Percentiles rank a stretch among this genome's conserved stretches.
phyloP scores from a whole-genome alignment of 2,888 invertebrate genomes.

The Drosophila melanosoma region DNA sequence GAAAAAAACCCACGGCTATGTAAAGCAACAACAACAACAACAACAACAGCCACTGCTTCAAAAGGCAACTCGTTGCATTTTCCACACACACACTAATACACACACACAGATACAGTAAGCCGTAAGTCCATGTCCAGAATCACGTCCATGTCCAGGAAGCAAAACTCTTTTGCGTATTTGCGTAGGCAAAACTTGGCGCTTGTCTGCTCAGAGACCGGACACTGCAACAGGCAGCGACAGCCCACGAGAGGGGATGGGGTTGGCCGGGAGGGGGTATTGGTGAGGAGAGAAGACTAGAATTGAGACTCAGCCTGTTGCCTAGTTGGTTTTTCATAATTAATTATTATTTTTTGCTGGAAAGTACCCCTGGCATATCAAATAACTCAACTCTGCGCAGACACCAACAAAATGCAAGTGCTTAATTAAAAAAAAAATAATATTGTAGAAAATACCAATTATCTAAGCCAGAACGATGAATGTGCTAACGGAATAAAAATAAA shows the following conservation, averaged over 20 bases:
- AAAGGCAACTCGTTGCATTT: conserved; percentile 53
- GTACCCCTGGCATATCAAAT: conserved; percentile 64
- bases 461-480: conserved; percentile 15
- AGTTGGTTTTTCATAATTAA: conserved; percentile 73
- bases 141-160: conserved; percentile 72
- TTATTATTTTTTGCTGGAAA: conserved; percentile 76
- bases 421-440: conserved; percentile 37
- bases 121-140: conserved; percentile 51
- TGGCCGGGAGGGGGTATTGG: not conserved
- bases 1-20: conserved; percentile 76
- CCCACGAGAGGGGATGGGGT: not conserved
- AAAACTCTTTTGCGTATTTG: conserved; percentile 72
- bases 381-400: conserved; percentile 26
- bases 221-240: not conserved
- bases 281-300: conserved; percentile 21
- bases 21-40: conserved; percentile 50
- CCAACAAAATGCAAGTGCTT: conserved; percentile 42
- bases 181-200: conserved; percentile 80
- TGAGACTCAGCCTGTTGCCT: conserved; percentile 40
- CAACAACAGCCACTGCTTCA: conserved; percentile 24
- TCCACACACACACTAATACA: conserved; percentile 27
- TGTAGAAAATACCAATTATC: conserved; percentile 18
- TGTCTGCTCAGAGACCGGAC: conserved; percentile 43
- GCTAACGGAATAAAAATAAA: not conserved
- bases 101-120: conserved; percentile 24